Evolutionary conservation across 2,797 vertebrate species (phyloP).

Genomic region (Diplodus sargus): DNA sequence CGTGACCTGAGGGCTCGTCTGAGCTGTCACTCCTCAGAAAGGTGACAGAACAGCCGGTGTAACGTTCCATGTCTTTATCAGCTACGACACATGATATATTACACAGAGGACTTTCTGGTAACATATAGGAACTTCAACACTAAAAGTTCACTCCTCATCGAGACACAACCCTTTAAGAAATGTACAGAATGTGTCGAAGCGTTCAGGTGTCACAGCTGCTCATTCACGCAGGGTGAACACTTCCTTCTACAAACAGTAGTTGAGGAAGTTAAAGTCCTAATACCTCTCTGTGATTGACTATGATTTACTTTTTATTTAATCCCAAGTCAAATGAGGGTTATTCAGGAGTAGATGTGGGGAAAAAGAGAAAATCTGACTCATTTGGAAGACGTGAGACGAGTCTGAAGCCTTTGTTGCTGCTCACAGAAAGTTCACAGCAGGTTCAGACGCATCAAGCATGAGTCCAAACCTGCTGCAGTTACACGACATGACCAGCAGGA

Average conservation of each 20-base stretch:
- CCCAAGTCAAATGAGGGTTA: too few relatives aligned
- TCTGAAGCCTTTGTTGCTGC: too few relatives aligned
- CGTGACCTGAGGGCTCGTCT: constrained; percentile 35
- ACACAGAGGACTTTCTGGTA: neutral
- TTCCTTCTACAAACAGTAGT: neutral
- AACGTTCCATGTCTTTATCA: neutral
- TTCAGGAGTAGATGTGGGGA: too few relatives aligned
- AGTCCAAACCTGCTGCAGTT: too few relatives aligned
- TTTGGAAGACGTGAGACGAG: too few relatives aligned
- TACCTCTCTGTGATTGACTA: too few relatives aligned
- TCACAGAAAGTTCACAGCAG: too few relatives aligned
- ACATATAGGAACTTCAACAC: neutral
- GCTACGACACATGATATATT: neutral
- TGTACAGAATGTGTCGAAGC: constrained; percentile 34
- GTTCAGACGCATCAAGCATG: too few relatives aligned
- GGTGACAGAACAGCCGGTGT: neutral
- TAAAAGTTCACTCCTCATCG: neutral
- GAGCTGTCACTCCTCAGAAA: neutral
- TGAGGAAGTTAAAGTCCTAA: neutral
- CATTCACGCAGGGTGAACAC: constrained; percentile 4
- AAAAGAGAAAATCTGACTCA: too few relatives aligned
- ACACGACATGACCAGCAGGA: too few relatives aligned
- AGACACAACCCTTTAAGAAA: constrained; percentile 13
- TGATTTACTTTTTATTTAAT: too few relatives aligned
- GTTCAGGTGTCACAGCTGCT: constrained; percentile 20